Evolutionary conservation across 1,140 invertebrate genomes (phyloP).

Genomic region (Diachasma alloeum): DNA sequence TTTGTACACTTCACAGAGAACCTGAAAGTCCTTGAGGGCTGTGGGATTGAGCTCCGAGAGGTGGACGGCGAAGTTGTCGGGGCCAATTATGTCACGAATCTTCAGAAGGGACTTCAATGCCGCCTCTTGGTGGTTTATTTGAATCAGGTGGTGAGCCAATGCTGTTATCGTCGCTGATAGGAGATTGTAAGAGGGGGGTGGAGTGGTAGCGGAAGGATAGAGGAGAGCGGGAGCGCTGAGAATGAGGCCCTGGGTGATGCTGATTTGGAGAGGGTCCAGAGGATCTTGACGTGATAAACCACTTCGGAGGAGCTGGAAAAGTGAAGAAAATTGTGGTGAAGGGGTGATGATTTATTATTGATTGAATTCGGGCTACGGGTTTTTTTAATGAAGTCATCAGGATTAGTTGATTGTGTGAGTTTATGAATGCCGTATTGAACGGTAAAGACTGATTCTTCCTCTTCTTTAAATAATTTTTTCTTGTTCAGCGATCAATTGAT

Average conservation of each 20-base stretch:
- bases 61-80: slow-evolving; percentile 69
- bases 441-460: too few relatives aligned
- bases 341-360: neutral
- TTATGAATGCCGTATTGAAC: too few relatives aligned
- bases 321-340: neutral
- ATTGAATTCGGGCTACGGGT: too few relatives aligned
- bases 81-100: slow-evolving; percentile 72
- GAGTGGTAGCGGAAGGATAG: slow-evolving; percentile 56
- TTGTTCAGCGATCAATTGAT: too few relatives aligned
- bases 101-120: slow-evolving; percentile 73
- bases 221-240: slow-evolving; percentile 73
- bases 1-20: slow-evolving; percentile 74
- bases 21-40: slow-evolving; percentile 72
- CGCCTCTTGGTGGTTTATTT: slow-evolving; percentile 74
- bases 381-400: too few relatives aligned
- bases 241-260: slow-evolving; percentile 73
- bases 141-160: slow-evolving; percentile 72
- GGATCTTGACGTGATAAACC: slow-evolving; percentile 69
- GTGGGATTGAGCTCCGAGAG: slow-evolving; percentile 63
- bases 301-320: slow-evolving; percentile 71
- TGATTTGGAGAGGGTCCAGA: slow-evolving; percentile 67
- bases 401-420: too few relatives aligned
- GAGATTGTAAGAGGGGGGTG: slow-evolving; percentile 56
- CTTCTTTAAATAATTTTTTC: too few relatives aligned
- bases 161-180: slow-evolving; percentile 65